phyloP scores from a whole-genome alignment of 2,888 invertebrate species.

The Phytoseiulus persimilis region DNA sequence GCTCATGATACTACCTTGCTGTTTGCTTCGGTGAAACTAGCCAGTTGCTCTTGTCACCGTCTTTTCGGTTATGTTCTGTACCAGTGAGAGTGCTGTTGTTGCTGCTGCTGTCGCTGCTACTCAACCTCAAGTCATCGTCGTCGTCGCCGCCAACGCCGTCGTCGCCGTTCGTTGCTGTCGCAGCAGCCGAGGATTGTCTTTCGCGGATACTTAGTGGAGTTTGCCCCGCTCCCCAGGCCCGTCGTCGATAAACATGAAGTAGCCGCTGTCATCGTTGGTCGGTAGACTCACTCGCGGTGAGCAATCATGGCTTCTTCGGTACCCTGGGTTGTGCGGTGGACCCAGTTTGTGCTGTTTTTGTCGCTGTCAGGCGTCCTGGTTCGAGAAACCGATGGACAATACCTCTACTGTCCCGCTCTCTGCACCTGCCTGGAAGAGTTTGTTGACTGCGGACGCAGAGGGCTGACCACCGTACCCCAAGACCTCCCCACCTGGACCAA shows the following conservation, averaged over 20 bases:
- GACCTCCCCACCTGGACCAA: constrained; percentile 67
- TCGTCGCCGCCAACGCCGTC: too few species aligned
- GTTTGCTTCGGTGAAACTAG: background rate
- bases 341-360: constrained; percentile 33
- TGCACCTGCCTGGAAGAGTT: constrained; percentile 66
- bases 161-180: background rate
- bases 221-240: background rate
- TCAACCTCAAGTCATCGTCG: background rate
- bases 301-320: constrained; percentile 26
- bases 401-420: constrained; percentile 57
- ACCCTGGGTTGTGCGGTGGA: constrained; percentile 37
- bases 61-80: background rate
- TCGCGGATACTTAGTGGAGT: background rate
- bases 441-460: constrained; percentile 66
- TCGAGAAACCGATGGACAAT: constrained; percentile 40
- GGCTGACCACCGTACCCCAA: constrained; percentile 62
- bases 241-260: background rate
- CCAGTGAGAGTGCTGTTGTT: background rate
- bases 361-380: constrained; percentile 24
- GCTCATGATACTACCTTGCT: background rate
- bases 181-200: background rate
- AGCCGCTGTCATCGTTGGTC: background rate
- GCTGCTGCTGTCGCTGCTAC: background rate
- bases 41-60: background rate
- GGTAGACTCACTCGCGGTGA: background rate